Base-by-base conservation (phyloP, 1,140 invertebrate genomes). In the Drosophila virilis region DNA sequence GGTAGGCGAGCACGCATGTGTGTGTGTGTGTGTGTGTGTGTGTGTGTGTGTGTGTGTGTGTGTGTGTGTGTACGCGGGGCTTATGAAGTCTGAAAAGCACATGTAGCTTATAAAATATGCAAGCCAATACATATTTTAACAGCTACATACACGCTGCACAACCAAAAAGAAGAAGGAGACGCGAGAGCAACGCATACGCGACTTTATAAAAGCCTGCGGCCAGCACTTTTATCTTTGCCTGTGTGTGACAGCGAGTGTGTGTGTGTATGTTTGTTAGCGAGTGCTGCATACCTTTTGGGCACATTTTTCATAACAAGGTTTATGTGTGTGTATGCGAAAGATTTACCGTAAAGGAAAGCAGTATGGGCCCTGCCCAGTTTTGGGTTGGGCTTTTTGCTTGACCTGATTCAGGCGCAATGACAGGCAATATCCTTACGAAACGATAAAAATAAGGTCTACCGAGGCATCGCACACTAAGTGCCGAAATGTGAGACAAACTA, bases 81-180 rank as follows among this genome's bases (percentile, higher is more conserved):
- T 43, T 58, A 46, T 64, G 59, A 58, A 65, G 80, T 55, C 71
- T 66, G 71, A 70, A 82, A 77, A 82, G 83, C 83, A 86, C 83
- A 76, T 88, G 83, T 77, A 88, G 50, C 77, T 79, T 69, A 88
- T 86, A 77, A 88, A 86, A 88, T 88, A 86, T 86, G 77, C 67
- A 88, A 45, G 59, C 66, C 79, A 80, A 88, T 79, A 79, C 83
- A 88, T 88, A 88, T 82, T 86, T 88, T 66, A 86, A 52, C 66
- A 78, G 75, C 52, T 67, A 67, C 50, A 28, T 28, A 48, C 62
- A 45, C 9, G 22, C 37, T 38, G 45, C 37, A 45, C 7, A 7
- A 28, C 10, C 1, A 17, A 7, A 12, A 8, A 35, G 10, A 13
- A 32, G 33, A n/a, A 50, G 10, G 1, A 17, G 13, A 8, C 37